A percentile compares a stretch with the other conserved stretches of the same genome.
These are phyloP conservation scores for Garra rufa DNA, from an alignment of 2,113 vertebrate genomes.

Conservation along the genomic window DNA sequence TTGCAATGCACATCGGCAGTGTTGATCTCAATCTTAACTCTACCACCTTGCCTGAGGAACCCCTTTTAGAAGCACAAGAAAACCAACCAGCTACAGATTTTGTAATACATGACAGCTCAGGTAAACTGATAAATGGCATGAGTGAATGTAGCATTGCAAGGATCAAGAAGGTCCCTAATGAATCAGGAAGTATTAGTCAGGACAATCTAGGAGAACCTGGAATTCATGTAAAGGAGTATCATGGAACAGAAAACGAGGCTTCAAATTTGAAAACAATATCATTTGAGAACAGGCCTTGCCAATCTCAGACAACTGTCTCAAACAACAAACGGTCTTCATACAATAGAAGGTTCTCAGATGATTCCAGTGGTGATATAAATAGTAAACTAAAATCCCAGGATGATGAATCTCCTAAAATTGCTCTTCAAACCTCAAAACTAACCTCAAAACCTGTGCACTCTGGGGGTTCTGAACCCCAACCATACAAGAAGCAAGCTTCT, in stretches of 20 bases:
- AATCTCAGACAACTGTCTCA: conserved; percentile 29
- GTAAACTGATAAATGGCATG: conserved; percentile 45
- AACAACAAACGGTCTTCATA: conserved; percentile 6
- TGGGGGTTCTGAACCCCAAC: conserved; percentile 61
- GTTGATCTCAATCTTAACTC: conserved; percentile 74
- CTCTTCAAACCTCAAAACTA: conserved; percentile 49
- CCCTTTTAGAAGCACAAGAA: conserved; percentile 57
- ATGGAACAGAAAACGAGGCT: conserved; percentile 32
- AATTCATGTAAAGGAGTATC: conserved; percentile 52
- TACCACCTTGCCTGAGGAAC: conserved; percentile 53
- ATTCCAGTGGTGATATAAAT: conserved; percentile 59
- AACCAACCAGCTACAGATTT: conserved; percentile 34
- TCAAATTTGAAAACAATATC: conserved; percentile 37
- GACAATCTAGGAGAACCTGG: conserved; percentile 48
- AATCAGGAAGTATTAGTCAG: conserved; percentile 31
- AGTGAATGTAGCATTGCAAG: conserved; percentile 49
- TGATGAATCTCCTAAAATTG: conserved; percentile 57
- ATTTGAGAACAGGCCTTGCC: conserved; percentile 7
- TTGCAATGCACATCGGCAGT: conserved; percentile 59
- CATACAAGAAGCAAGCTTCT: conserved; percentile 68
- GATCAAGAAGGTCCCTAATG: conserved; percentile 26
- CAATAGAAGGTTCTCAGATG: conserved; percentile 25
- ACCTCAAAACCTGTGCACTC: conserved; percentile 53
- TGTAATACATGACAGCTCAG: conserved; percentile 18
- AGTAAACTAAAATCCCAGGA: conserved; percentile 69